Evolutionary conservation across 2,797 vertebrate genomes (phyloP), one percentile per base, ranked within the genome.

Genomic region (Odontamblyopus rebecca): DNA sequence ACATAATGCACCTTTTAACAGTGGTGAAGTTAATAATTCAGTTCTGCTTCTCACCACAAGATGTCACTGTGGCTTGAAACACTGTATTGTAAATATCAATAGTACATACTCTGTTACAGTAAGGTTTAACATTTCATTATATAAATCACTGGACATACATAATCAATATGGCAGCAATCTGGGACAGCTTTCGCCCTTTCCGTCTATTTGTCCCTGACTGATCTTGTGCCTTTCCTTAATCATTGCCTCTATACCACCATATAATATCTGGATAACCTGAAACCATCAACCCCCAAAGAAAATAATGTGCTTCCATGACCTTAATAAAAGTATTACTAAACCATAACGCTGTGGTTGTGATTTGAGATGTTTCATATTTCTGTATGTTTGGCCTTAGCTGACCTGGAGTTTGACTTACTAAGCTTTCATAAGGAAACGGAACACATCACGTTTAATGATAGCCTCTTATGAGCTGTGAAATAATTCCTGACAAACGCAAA

Each of bases 291-390:
- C 30, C 62, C 69, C 77, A 80, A 61, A 73, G 26, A 68, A 48
- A 80, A 57, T 32, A 84, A 76, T 30, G 50, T 74, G 80, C 79
- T 79, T 68, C 68, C 71, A 60, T 53, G 62, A 67, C 68, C 74
- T 59, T 23, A 93, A 90, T 91, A 89, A 92, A 93, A 86, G 62
- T 41, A 51, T 72, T 62, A 61, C 68, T 70, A 32, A 73, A 80
- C 83, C 69, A 11, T 68, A 65, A 50, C 5, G 19, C 54, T 63
- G 71, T 72, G 2, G 57, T 79, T 23, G 9, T 63, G 57, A 71
- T 73, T 73, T 1, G 5, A 32, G 29, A 57, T 16, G 15, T 57
- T 26, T 9, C 75, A 15, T 6, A n/a, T 61, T 50, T 5, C 2
- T 54, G 16, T 51, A 32, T 26, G 9, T 38, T 38, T 82, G 70